Evolutionary conservation across 2,888 invertebrate species (phyloP), one percentile per base, ranked within the genome.

Genomic region (Zaprionus obscuricornis): DNA sequence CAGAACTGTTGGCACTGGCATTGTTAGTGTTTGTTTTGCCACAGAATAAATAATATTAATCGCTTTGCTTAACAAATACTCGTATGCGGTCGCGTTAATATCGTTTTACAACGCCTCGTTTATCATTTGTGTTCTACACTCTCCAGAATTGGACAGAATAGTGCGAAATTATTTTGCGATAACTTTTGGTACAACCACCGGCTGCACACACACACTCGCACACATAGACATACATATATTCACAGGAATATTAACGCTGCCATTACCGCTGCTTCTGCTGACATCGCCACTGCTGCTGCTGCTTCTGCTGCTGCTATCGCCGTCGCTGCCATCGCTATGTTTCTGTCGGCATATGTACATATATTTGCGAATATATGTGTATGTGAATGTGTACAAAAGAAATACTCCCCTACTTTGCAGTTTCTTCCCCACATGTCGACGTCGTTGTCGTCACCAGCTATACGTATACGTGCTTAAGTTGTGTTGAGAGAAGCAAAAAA

Each of bases 401-500:
- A 73, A 54, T 43, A 63, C 79, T 74, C 69, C 68, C 76, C 64
- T 79, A 66, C 77, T 66, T 77, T 76, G 60, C 84, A 85, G 86
- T 84, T 68, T 68, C 63, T 82, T 75, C 65, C 69, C 76, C 81
- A 69, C 81, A 71, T 74, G 70, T 77, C 69, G 57, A 47, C 64
- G 37, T 31, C 49, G 59, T 67, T 59, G 57, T 69, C 62, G 68
- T 67, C 63, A 63, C 49, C 50, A 59, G 42, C 54, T 37, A 62
- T 67, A 52, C 67, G 49, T 66, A 65, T 81, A 83, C 84, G 81
- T 82, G 85, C 84, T 83, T 81, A 81, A 81, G 74, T 82, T 71
- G 77, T 71, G 77, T 67, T 77, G 51, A 69, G 63, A 57, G 57
- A 57, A 37, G 62, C 65, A 49, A 54, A 13, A 71, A 59, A 59